These are phyloP conservation scores for Amiota minor DNA, from an alignment of 2,888 invertebrate genomes.

Conservation along the genomic window DNA sequence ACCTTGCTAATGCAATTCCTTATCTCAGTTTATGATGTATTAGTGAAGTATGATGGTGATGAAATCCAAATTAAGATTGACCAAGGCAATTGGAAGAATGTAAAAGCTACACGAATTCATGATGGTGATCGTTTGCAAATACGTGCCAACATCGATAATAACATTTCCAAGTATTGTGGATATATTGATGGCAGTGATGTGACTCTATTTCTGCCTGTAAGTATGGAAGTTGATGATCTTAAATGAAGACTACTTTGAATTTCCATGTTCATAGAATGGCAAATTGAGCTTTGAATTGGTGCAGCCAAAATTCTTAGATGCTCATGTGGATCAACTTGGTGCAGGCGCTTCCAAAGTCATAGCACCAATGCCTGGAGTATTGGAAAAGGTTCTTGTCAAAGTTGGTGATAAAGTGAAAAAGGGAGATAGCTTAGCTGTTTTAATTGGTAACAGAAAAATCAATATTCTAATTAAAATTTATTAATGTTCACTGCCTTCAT, in stretches of 20 bases:
- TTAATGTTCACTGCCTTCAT: not conserved
- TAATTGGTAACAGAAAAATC: conserved; percentile 77
- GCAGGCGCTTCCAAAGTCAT: conserved; percentile 78
- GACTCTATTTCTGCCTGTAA: conserved; percentile 80
- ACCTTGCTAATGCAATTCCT: not conserved
- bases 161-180: conserved; percentile 76
- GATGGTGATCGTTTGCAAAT: conserved; percentile 73
- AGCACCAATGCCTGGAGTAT: conserved; percentile 96
- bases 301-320: conserved; percentile 76
- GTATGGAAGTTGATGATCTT: not conserved
- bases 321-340: conserved; percentile 69
- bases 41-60: conserved; percentile 76
- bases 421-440: conserved; percentile 92
- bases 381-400: conserved; percentile 91
- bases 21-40: conserved; percentile 69
- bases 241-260: not conserved
- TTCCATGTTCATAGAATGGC: conserved; percentile 76
- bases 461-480: not conserved
- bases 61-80: conserved; percentile 74
- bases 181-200: conserved; percentile 76
- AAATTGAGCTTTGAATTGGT: conserved; percentile 80
- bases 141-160: conserved; percentile 76
- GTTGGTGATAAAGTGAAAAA: conserved; percentile 86
- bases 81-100: conserved; percentile 77
- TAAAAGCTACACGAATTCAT: conserved; percentile 73